These are phyloP conservation scores for Rana temporaria DNA, from an alignment of 2,113 vertebrate species.

Conservation along the genomic window DNA sequence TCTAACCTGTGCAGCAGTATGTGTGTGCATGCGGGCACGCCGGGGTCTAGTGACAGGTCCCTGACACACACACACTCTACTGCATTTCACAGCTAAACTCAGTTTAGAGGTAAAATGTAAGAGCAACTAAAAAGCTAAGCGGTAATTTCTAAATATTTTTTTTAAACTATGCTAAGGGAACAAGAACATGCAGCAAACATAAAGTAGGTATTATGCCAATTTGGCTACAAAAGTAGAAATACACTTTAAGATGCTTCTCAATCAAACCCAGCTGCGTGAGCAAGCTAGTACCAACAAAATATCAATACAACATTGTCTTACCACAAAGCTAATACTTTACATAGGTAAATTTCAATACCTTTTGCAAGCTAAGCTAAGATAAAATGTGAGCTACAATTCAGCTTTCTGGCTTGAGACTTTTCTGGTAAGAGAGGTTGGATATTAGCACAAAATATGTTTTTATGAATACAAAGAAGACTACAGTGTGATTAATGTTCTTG, in stretches of 20 bases:
- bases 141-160: no score
- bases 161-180: no score
- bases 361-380: background rate
- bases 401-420: background rate
- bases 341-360: background rate
- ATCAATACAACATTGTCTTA: background rate
- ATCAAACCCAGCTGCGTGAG: background rate
- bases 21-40: no score
- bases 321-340: background rate
- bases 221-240: no score
- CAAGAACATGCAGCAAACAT: no score
- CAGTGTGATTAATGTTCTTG: constrained; percentile 1
- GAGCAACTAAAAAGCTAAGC: no score
- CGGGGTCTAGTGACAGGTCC: no score
- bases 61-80: no score
- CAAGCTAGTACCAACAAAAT: background rate
- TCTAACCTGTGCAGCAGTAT: no score
- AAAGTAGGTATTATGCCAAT: no score
- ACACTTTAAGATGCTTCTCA: background rate
- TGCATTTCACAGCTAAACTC: no score
- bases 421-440: background rate
- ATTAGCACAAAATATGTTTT: background rate
- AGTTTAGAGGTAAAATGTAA: no score
- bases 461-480: constrained; percentile 1
- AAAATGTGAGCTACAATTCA: background rate